phyloP scores from a whole-genome alignment of 2,888 invertebrate genomes.

The Hirtodrosophila trivittata region DNA sequence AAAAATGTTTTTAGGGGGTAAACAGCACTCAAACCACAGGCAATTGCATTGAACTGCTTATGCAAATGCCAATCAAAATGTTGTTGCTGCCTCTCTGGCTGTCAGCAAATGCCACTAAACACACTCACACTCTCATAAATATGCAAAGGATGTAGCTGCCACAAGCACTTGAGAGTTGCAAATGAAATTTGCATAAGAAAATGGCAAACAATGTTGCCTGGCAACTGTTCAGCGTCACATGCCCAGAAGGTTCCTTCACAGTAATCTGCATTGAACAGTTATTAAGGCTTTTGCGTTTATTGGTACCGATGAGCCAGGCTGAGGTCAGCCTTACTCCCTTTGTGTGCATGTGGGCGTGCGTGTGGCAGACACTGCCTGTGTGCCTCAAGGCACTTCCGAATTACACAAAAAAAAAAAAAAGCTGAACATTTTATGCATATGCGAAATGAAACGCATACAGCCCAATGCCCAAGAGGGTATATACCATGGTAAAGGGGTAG shows the following conservation, averaged over 20 bases:
- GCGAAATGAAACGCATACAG: slow-evolving; percentile 63
- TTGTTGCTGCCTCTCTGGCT: slow-evolving; percentile 43
- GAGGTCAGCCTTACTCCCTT: slow-evolving; percentile 5
- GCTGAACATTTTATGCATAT: slow-evolving; percentile 61
- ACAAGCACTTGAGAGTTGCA: slow-evolving; percentile 41
- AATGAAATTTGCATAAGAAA: slow-evolving; percentile 47
- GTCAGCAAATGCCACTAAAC: slow-evolving; percentile 21
- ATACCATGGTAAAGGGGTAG: background rate
- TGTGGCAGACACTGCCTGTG: slow-evolving; percentile 1
- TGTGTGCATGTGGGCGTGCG: background rate
- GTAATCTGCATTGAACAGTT: slow-evolving; percentile 75
- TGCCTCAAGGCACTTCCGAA: slow-evolving; percentile 20
- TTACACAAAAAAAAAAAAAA: slow-evolving; percentile 9
- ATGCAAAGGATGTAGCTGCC: slow-evolving; percentile 43
- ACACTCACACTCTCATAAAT: slow-evolving; percentile 21
- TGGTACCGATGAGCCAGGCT: slow-evolving; percentile 43
- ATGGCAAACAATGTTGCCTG: slow-evolving; percentile 50
- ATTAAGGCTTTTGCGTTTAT: slow-evolving; percentile 60
- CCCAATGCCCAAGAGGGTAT: slow-evolving; percentile 32
- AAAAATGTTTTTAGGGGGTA: slow-evolving; percentile 28
- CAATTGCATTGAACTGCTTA: slow-evolving; percentile 78
- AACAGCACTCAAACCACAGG: too few relatives aligned
- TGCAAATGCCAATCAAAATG: slow-evolving; percentile 78
- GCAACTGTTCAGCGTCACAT: slow-evolving; percentile 22
- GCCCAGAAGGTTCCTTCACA: slow-evolving; percentile 35